Percentiles rank a stretch among this genome's conserved stretches.
phyloP scores from a whole-genome alignment of 2,888 invertebrate species.

The Panorpa germanica region DNA sequence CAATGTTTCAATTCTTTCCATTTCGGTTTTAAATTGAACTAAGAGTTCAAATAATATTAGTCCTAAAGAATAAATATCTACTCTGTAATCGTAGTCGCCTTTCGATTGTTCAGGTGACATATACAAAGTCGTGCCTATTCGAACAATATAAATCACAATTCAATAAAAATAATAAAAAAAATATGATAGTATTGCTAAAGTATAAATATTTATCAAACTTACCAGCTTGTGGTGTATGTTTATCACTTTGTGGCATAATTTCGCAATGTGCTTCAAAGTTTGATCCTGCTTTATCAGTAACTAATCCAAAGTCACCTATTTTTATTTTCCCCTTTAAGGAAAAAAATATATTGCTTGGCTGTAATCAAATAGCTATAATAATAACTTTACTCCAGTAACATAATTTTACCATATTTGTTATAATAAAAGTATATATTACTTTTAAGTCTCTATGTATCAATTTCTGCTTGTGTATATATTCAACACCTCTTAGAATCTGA shows the following conservation, averaged over 20 bases:
- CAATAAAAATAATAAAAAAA: too few relatives aligned
- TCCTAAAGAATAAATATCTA: constrained; percentile 89
- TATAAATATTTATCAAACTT: constrained; percentile 19
- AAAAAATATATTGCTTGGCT: constrained; percentile 87
- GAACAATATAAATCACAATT: too few relatives aligned
- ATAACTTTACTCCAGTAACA: too few relatives aligned
- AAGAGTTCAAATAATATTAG: constrained; percentile 86
- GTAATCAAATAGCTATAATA: too few relatives aligned
- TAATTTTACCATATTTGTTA: too few relatives aligned
- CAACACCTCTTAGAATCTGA: constrained; percentile 87
- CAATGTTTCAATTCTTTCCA: constrained; percentile 63
- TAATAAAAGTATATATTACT: constrained; percentile 30
- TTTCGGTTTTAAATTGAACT: constrained; percentile 75
- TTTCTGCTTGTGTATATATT: constrained; percentile 83
- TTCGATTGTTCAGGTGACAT: constrained; percentile 93
- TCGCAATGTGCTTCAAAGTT: constrained; percentile 12
- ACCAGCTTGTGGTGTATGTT: constrained; percentile 17
- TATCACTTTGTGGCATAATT: constrained; percentile 17
- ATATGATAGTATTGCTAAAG: too few relatives aligned
- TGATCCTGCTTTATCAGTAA: constrained; percentile 63
- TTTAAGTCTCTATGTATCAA: constrained; percentile 94
- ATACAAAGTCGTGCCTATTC: constrained; percentile 75
- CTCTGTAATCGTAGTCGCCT: constrained; percentile 71
- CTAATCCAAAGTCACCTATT: constrained; percentile 97
- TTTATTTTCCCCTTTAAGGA: constrained; percentile 78